Percentiles rank a stretch among this genome's conserved stretches.
Evolutionary conservation across 2,113 vertebrate species (phyloP).

Genomic region (Phaethon lepturus): DNA sequence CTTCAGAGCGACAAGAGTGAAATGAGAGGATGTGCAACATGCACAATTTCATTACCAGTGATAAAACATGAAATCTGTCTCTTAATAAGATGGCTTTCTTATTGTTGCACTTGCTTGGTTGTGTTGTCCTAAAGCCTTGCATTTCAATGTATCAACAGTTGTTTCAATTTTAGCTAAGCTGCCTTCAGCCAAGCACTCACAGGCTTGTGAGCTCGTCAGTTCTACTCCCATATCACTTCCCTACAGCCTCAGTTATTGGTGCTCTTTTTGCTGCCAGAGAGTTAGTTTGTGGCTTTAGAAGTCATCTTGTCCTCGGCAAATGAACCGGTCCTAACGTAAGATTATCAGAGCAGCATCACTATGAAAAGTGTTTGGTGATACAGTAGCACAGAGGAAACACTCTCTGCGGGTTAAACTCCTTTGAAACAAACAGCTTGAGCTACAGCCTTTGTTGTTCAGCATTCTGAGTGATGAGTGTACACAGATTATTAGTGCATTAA

Average conservation of each 20-base stretch:
- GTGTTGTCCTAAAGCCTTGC: background rate
- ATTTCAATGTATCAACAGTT: background rate
- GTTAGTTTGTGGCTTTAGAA: background rate
- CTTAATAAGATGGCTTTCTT: background rate
- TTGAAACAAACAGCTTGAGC: background rate
- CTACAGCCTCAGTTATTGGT: background rate
- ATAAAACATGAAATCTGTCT: background rate
- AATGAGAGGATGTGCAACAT: fast-evolving
- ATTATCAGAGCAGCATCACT: background rate
- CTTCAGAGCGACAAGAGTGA: background rate
- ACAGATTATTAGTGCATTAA: background rate
- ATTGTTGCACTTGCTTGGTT: background rate
- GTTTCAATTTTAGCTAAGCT: background rate
- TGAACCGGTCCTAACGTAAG: background rate
- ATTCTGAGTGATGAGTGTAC: fast-evolving
- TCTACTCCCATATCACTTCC: background rate
- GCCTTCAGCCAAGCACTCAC: background rate
- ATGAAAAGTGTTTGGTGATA: background rate
- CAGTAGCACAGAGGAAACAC: background rate
- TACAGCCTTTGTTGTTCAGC: background rate
- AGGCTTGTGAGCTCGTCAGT: background rate
- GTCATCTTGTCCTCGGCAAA: background rate
- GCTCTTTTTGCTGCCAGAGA: background rate
- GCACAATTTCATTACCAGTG: background rate
- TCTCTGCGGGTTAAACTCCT: background rate